Base-by-base conservation (phyloP, 2,113 vertebrate species). In the Hippolais icterina region DNA sequence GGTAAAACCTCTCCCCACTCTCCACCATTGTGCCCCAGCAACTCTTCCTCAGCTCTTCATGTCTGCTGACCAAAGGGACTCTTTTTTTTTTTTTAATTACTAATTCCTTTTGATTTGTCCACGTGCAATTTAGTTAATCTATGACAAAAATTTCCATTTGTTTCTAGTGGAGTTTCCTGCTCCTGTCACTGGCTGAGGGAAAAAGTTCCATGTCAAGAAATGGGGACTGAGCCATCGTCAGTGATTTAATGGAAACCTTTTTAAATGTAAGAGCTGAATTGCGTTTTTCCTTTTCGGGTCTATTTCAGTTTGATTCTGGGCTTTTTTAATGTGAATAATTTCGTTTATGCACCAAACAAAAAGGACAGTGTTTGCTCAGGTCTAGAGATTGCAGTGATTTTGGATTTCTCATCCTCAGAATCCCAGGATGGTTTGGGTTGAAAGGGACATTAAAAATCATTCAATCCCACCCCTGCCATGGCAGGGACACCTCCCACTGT, bases 211-310 rank as follows among this genome's bases (percentile, higher is more conserved):
- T 6, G 19, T 9, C 3, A 12, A 20, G 29, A 47, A 68, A 25
- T 4, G 23, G 13, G 7, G n/a, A 8, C 10, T 11, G 35, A 64
- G 15, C 8, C 8, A 9, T 12, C 0, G 0, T 13, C 4, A 15
- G 14, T 9, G 10, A 42, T 52, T 50, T 13, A 16, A 20, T 56
- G 31, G 52, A 46, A 78, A 42, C 2, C 2, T 11, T 53, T 68
- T 31, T 12, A 64, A 78, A 44, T 11, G 7, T 4, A 35, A 3
- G 3, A 5, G 2, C 19, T 69, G 10, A 15, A 6, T 12, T 83
- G 2, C 3, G 44, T 64, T 41, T 46, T 70, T 11, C 28, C 9
- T 54, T n/a, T 68, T 42, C 11, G 24, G 4, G 28, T 47, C 13
- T 54, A 2, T 22, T 66, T 66, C 13, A 12, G 2, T 59, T 79